These are phyloP conservation scores for Psittacula derbiana DNA, from an alignment of 2,797 vertebrate genomes.

Conservation along the genomic window DNA sequence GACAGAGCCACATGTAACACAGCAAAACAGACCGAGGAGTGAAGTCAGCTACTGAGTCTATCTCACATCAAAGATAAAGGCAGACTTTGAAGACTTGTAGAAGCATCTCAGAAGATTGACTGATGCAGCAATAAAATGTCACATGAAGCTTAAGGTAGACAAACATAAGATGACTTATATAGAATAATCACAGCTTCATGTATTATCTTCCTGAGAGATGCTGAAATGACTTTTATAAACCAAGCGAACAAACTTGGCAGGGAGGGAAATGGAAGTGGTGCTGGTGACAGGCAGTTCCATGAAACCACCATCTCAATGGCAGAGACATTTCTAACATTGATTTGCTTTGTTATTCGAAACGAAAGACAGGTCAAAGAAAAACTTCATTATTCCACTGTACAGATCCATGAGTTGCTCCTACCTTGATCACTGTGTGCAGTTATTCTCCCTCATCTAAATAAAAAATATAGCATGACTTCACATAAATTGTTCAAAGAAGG, in stretches of 20 bases:
- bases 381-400: not conserved
- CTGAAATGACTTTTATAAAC: not conserved
- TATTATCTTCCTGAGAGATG: not conserved
- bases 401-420: not conserved
- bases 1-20: fast-evolving
- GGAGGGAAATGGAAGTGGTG: fast-evolving
- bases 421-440: not conserved
- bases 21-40: not conserved
- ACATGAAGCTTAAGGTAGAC: not conserved
- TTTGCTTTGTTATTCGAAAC: not conserved
- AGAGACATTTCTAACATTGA: not conserved
- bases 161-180: not conserved
- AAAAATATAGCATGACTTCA: not conserved
- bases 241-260: fast-evolving
- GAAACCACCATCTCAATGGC: not conserved
- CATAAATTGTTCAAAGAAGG: not conserved
- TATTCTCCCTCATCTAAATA: not conserved
- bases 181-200: not conserved
- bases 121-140: not conserved
- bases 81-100: not conserved
- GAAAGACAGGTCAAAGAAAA: not conserved
- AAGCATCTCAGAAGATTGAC: not conserved
- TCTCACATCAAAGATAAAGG: not conserved
- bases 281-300: not conserved
- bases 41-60: not conserved